Evolutionary conservation across 2,113 vertebrate genomes (phyloP), one percentile per base, ranked within the genome.

Genomic region (Protomyctophum bolini): DNA sequence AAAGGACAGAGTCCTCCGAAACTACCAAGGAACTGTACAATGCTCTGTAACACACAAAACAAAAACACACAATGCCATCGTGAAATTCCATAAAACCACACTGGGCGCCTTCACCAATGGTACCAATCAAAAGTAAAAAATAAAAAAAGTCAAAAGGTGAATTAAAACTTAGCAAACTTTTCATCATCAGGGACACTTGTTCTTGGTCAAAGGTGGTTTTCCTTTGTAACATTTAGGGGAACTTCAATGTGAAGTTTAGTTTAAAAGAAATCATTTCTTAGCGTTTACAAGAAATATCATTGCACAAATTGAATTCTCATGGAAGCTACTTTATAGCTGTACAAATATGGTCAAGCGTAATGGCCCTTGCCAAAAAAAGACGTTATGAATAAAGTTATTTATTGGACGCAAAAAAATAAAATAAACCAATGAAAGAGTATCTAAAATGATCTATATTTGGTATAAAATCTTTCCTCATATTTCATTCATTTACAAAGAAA

Each of bases 181-280:
- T 70, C 29, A 8, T 11, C 11, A 28, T 58, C 51, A 66, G 58
- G 63, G 63, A 68, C 73, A 75, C 77, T 68, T 41, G 33, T 72
- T 75, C 75, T 71, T 78, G 81, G 81, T 76, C 71, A 72, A 83
- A 68, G 71, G 60, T 41, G 70, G 64, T 70, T 64, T 69, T 57
- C 29, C 54, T 70, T 76, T 69, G 64, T 73, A 81, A 77, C 66
- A 66, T 58, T 57, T 54, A 70, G 56, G 64, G 60, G 65, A 76
- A 77, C 70, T 72, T 73, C 67, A 79, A 66, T 63, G 70, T 73
- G 79, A 81, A 68, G 70, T 77, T 58, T 73, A 14, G 61, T 62
- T 61, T 28, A 47, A 58, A 79, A 69, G 60, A 50, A 29, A 52
- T 14, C 46, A 45, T 55, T 10, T 62, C 29, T 68, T 56, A 51